phyloP scores from a whole-genome alignment of 1,140 invertebrate species.

The Galleria mellonella region DNA sequence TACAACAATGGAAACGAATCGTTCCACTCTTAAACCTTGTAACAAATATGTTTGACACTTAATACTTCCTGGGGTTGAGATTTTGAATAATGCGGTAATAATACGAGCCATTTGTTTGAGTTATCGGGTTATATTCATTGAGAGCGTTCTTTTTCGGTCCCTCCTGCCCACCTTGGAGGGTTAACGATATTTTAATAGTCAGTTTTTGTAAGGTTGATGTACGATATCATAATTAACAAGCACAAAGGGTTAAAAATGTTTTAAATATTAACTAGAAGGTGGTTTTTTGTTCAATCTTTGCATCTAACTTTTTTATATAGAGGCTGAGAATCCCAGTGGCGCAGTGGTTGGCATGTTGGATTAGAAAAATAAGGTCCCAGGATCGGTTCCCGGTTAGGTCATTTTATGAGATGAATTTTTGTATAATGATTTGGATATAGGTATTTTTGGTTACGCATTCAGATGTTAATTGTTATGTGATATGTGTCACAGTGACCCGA shows the following conservation, averaged over 20 bases:
- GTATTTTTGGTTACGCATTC: too few relatives aligned
- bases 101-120: conserved; percentile 39
- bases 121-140: conserved; percentile 28
- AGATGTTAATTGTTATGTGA: too few relatives aligned
- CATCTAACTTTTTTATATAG: too few relatives aligned
- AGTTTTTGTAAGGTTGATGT: conserved; percentile 31
- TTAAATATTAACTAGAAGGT: too few relatives aligned
- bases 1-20: conserved; percentile 17
- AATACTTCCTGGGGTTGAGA: conserved; percentile 47
- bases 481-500: too few relatives aligned
- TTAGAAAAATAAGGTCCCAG: too few relatives aligned
- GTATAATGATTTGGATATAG: too few relatives aligned
- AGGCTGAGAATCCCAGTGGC: too few relatives aligned
- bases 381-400: too few relatives aligned
- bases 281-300: too few relatives aligned
- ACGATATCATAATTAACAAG: conserved; percentile 52
- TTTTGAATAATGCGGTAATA: conserved; percentile 43
- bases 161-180: conserved; percentile 15
- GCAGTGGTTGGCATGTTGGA: too few relatives aligned
- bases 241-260: conserved; percentile 1
- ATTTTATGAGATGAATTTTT: too few relatives aligned
- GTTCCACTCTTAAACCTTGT: conserved; percentile 21
- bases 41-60: conserved; percentile 54
- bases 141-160: conserved; percentile 12
- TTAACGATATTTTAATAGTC: background rate